Conservation (phyloP, 2,797 vertebrate species). For the Hoplostethus atlanticus region DNA sequence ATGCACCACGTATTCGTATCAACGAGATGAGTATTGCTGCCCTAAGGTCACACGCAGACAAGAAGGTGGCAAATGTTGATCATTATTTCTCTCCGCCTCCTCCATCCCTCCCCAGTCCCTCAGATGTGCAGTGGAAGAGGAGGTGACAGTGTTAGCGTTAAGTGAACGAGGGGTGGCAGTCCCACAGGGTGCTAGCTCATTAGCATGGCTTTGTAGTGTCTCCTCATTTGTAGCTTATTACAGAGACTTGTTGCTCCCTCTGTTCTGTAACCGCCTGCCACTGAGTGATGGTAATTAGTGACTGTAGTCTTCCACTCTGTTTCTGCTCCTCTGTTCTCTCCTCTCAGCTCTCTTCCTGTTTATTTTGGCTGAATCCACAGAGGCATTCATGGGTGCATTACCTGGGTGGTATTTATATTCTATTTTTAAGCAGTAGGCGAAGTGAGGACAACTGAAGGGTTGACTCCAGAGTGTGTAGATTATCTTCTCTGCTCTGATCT, state of each 20-base stretch:
- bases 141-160: constrained; percentile 38
- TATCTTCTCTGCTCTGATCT: no score
- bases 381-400: constrained; percentile 19
- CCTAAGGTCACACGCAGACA: constrained; percentile 45
- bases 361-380: constrained; percentile 5
- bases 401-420: constrained; percentile 14
- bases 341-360: constrained; percentile 13
- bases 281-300: constrained; percentile 60
- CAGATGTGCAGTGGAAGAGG: constrained; percentile 46
- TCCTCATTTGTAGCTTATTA: constrained; percentile 75
- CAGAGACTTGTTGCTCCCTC: constrained; percentile 64
- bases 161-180: constrained; percentile 55
- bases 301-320: constrained; percentile 23
- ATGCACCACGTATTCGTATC: neutral
- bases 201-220: constrained; percentile 79
- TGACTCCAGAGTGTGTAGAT: neutral
- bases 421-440: constrained; percentile 13
- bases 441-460: neutral
- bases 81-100: constrained; percentile 51
- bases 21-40: constrained; percentile 16
- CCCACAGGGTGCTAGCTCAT: constrained; percentile 68
- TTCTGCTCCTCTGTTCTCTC: constrained; percentile 8
- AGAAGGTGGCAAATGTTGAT: constrained; percentile 55
- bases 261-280: constrained; percentile 46
- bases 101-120: constrained; percentile 38